Base-by-base conservation (phyloP, 1,140 invertebrate genomes). In the Radopholus similis region DNA sequence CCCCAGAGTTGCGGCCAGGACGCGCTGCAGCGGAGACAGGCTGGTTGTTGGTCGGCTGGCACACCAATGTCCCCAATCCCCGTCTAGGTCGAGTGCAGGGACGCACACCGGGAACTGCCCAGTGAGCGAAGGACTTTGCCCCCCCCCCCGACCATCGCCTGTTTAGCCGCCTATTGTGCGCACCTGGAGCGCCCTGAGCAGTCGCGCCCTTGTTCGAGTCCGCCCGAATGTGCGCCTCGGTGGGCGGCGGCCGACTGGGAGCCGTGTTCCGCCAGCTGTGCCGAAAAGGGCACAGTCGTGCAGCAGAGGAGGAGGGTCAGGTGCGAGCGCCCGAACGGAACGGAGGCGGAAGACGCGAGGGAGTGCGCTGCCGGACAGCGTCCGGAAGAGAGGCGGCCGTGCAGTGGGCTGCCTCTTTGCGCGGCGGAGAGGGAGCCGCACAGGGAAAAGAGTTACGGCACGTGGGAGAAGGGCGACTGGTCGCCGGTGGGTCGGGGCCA, bases 51-150 rank as follows among this genome's bases (percentile, higher is more conserved):
- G n/a, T n/a, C n/a, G n/a, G n/a, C n/a, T n/a, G n/a, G n/a, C n/a
- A n/a, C n/a, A n/a, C n/a, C n/a, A n/a, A n/a, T n/a, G n/a, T n/a
- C n/a, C n/a, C n/a, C n/a, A n/a, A n/a, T n/a, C n/a, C n/a, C n/a
- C n/a, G n/a, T n/a, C n/a, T n/a, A n/a, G n/a, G 74, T 80, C 9
- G 56, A 77, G 35, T 80, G 77, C 54, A 64, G 69, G 37, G 77
- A 78, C 55, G 62, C 76, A 18, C 42, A 68, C 32, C 78, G 78
- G 13, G 68, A 72, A 42, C 53, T 79, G 21, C 75, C 77, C 42
- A 18, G 35, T 42, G 15, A 63, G 37, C 35, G 73, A 71, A 42
- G 69, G 66, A n/a, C 74, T 75, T 42, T 80, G 76, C 55, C 23
- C 42, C n/a, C 65, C 75, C 54, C 35, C 75, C 64, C 74, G 80